Evolutionary conservation across 2,797 vertebrate species (phyloP), one percentile per base, ranked within the genome.

Genomic region (Coregonus sp.): DNA sequence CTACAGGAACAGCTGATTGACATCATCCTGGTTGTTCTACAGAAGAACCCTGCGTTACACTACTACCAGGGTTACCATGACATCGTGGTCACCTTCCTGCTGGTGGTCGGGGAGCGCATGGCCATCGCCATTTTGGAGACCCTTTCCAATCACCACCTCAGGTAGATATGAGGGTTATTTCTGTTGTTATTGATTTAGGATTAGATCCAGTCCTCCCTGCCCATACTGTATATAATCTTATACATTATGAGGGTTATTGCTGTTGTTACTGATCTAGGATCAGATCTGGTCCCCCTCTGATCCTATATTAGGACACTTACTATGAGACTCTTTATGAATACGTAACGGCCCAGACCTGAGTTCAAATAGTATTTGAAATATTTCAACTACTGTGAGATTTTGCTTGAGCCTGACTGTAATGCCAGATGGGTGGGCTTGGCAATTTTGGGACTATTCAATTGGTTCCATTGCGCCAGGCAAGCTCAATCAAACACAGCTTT

Each of bases 41-140:
- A 95, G 75, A 95, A 94, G 72, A 99, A 99, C 89, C 92, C 97
- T 0, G 97, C 99, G 92, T 93, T 99, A 84, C 97, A 99, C 88
- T 99, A 99, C 90, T 99, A 99, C 90, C 98, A 99, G 92, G 98
- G 98, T 75, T 99, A 99, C 92, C 98, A 99, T 18, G 98, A 99
- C 93, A 99, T 99, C 0, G 98, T 99, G 61, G 97, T 99, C 89
- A 99, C 98, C 20, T 99, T 99, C 81, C 93, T 99, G 51, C 92
- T 99, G 86, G 98, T 99, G 66, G 92, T 98, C 69, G 97, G 95
- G 20, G 95, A 96, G 90, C 94, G 89, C 16, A 87, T 97, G 83
- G 95, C 98, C 20, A 95, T 97, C 0, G 94, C 95, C 1, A 93
- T 99, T 77, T 97, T 99, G 81, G 98, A 99, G 77, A 99, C 99